Percentiles rank a stretch among this genome's conserved stretches.
Evolutionary conservation across 2,113 vertebrate species (phyloP).

Genomic region (Indri indri): DNA sequence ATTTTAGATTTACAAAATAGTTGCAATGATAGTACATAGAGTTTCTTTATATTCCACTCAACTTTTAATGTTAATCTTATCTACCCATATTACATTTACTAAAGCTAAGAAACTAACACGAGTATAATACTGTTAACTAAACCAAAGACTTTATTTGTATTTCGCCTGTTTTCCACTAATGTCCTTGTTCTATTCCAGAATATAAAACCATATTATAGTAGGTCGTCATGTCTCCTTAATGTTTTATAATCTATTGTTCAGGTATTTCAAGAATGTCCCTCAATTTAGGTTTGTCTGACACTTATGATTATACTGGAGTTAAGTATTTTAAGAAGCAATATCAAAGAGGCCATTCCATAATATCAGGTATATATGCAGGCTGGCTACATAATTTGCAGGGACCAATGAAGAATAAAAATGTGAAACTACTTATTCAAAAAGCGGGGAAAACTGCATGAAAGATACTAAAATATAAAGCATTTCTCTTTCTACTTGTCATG

Average conservation of each 20-base stretch:
- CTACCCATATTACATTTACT: not conserved
- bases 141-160: not conserved
- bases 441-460: not conserved
- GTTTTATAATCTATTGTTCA: not conserved
- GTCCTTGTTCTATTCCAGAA: not conserved
- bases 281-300: not conserved
- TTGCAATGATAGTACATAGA: not conserved
- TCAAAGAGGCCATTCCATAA: not conserved
- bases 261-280: not conserved
- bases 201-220: not conserved
- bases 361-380: not conserved
- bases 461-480: not conserved
- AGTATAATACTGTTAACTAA: not conserved
- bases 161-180: not conserved
- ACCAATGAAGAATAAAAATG: not conserved
- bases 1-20: not conserved
- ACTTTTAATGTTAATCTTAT: not conserved
- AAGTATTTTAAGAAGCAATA: not conserved
- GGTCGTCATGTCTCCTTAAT: not conserved
- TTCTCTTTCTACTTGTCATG: constrained; percentile 3
- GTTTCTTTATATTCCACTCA: not conserved
- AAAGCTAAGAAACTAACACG: not conserved
- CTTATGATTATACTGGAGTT: not conserved
- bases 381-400: not conserved
- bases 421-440: not conserved